These are phyloP conservation scores for Lysandra coridon DNA, from an alignment of 2,888 invertebrate species.

Conservation along the genomic window DNA sequence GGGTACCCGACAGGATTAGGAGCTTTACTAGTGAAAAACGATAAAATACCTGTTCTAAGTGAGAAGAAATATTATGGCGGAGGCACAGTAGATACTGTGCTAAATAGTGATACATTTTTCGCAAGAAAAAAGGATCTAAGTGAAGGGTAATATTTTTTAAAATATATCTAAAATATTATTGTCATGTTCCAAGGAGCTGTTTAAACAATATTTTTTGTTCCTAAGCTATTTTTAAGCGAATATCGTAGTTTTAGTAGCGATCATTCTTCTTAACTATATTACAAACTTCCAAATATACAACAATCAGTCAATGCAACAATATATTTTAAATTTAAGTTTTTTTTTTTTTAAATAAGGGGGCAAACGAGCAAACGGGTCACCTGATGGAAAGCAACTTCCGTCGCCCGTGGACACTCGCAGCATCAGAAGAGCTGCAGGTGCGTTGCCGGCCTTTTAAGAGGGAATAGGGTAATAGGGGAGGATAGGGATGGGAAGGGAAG, in stretches of 20 bases:
- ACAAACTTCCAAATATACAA: too few relatives aligned
- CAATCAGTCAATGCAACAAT: too few relatives aligned
- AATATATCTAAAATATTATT: neutral
- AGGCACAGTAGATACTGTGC: constrained; percentile 31
- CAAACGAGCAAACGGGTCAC: too few relatives aligned
- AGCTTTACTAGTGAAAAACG: constrained; percentile 30
- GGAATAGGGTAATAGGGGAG: too few relatives aligned
- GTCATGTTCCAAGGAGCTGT: neutral
- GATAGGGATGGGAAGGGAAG: too few relatives aligned
- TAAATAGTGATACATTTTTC: constrained; percentile 26
- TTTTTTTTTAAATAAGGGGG: too few relatives aligned
- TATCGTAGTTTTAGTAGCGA: neutral
- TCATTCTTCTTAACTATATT: too few relatives aligned
- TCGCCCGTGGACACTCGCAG: too few relatives aligned
- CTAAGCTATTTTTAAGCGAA: neutral
- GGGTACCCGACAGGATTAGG: constrained; percentile 33
- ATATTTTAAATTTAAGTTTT: too few relatives aligned
- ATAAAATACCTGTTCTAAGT: constrained; percentile 16
- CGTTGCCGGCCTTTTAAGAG: too few relatives aligned
- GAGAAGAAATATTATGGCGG: constrained; percentile 33
- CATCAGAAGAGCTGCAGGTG: too few relatives aligned
- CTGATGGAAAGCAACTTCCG: too few relatives aligned
- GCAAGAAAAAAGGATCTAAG: constrained; percentile 24
- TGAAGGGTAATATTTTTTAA: constrained; percentile 18
- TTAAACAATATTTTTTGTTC: neutral